A percentile compares a stretch with the other conserved stretches of the same genome.
Evolutionary conservation across 2,888 invertebrate species (phyloP).

Genomic region (Eilema caniola): DNA sequence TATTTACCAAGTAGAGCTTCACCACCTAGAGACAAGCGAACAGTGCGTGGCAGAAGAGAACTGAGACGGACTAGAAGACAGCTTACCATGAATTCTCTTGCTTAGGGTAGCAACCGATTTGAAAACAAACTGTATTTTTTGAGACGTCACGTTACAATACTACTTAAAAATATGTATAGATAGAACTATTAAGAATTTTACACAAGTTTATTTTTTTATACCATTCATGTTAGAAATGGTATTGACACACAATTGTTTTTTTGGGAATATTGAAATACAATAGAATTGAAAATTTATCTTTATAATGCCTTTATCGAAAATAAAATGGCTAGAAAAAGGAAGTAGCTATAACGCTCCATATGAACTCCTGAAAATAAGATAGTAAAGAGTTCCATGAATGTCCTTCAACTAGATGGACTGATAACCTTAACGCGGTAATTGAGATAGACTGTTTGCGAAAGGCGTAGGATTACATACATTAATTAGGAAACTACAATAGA

Average conservation of each 20-base stretch:
- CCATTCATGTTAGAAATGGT: not conserved
- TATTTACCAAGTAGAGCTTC: conserved; percentile 66
- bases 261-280: not conserved
- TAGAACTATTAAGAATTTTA: not conserved
- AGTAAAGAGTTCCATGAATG: too few species aligned
- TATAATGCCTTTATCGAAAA: not conserved
- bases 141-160: too few species aligned
- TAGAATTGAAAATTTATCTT: not conserved
- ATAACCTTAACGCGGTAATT: too few species aligned
- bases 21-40: conserved; percentile 72
- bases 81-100: conserved; percentile 19
- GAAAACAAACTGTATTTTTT: not conserved
- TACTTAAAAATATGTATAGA: not conserved
- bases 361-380: too few species aligned
- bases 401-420: too few species aligned
- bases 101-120: conserved; percentile 20
- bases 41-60: conserved; percentile 49
- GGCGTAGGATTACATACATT: too few species aligned
- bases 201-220: not conserved
- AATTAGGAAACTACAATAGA: too few species aligned
- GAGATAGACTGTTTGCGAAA: too few species aligned
- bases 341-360: too few species aligned
- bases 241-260: not conserved
- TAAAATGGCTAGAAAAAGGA: too few species aligned
- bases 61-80: conserved; percentile 35